phyloP scores from a whole-genome alignment of 1,140 invertebrate species.

The Rhizoglyphus robini region DNA sequence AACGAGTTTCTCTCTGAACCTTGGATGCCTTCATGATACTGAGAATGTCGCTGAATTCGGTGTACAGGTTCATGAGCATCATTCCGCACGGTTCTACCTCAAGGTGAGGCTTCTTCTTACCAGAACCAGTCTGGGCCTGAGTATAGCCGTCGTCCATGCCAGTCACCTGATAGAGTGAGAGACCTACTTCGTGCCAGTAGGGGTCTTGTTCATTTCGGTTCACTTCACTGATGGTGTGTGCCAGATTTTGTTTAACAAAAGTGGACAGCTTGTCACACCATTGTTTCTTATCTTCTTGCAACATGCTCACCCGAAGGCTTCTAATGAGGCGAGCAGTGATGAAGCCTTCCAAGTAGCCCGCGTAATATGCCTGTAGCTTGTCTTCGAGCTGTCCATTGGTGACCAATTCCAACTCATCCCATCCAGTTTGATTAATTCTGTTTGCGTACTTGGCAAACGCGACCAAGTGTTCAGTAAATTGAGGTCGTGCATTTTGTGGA shows the following conservation, averaged over 20 bases:
- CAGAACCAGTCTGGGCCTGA: not conserved
- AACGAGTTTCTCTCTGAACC: conserved; percentile 31
- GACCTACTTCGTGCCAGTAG: conserved; percentile 61
- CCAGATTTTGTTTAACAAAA: not conserved
- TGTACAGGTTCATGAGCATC: conserved; percentile 9
- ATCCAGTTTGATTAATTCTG: conserved; percentile 35
- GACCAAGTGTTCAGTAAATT: not conserved
- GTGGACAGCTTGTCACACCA: not conserved
- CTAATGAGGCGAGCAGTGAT: conserved; percentile 65
- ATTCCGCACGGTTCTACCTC: not conserved
- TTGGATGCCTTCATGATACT: conserved; percentile 3
- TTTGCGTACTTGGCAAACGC: not conserved
- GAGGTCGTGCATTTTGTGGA: not conserved
- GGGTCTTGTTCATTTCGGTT: conserved; percentile 40
- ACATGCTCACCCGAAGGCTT: conserved; percentile 54
- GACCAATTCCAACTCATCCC: conserved; percentile 63
- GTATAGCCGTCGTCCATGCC: conserved; percentile 39
- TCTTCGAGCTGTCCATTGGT: conserved; percentile 47
- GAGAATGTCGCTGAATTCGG: conserved; percentile 16
- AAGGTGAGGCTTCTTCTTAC: not conserved
- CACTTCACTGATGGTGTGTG: conserved; percentile 32
- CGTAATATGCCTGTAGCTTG: conserved; percentile 65
- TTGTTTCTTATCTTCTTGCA: not conserved
- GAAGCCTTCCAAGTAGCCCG: conserved; percentile 73
- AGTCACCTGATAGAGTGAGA: conserved; percentile 38